Evolutionary conservation across 2,888 invertebrate species (phyloP), one percentile per base, ranked within the genome.

Genomic region (Ornithoptera alexandrae): DNA sequence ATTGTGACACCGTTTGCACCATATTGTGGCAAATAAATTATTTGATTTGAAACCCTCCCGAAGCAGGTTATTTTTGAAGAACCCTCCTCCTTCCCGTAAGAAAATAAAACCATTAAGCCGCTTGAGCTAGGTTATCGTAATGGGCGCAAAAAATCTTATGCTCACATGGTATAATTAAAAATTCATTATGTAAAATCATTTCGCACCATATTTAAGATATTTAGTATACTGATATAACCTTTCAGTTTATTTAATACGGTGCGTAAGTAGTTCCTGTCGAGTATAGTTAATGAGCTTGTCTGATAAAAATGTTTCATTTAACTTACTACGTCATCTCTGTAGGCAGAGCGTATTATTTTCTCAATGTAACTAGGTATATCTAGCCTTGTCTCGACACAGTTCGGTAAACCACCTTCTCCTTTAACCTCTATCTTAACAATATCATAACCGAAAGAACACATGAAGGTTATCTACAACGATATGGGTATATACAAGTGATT

Each of bases 341-440:
- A 84, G 5, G 86, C 83, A 39, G 84, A 75, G 75, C 90, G 79
- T 18, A 87, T 84, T 7, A 81, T 74, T 72, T 80, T 88, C 67
- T 90, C 88, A 1, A 84, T 77, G 70, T 89, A 89, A 18, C 71
- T 76, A 0, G 92, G 92, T 18, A 91, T 81, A 74, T 92, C 91
- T 0, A 92, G 81, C 68, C 92, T 84, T 0, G 85, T 87, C 73
- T 89, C 92, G 1, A 87, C 69, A 68, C 89, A 89, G 71, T 91
- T 90, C 0, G 92, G 92, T 22, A 92, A 74, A n/a, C 91, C 91
- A 6, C 92, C 92, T 77, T 90, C 84, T 2, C 92, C 92, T 74
- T 77, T 86, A 1, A 92, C 88, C 68, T 86, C 76, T 68, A 92
- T 86, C 75, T 86, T 89, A 2, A 86, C 82, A 1, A 84, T 86